These are phyloP conservation scores for Thalpophila matura DNA, from an alignment of 2,888 invertebrate species.

Conservation along the genomic window DNA sequence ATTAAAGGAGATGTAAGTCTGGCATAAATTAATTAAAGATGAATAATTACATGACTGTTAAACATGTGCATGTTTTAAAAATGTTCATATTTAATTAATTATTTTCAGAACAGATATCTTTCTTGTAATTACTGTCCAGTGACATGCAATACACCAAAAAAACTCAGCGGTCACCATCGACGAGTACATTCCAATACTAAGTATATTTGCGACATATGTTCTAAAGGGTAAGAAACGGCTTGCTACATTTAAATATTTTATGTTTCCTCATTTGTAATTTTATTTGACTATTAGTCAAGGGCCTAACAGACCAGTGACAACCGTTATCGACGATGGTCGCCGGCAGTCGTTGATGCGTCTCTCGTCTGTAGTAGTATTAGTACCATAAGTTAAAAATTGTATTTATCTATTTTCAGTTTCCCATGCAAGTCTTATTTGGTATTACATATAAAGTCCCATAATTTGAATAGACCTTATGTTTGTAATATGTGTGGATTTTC, in stretches of 20 bases:
- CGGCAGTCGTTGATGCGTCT: no score
- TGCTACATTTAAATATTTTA: neutral
- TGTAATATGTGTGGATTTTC: constrained; percentile 75
- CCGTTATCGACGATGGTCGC: no score
- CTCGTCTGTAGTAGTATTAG: no score
- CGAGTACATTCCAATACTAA: constrained; percentile 62
- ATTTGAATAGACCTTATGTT: constrained; percentile 54
- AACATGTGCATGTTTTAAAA: no score
- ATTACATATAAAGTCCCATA: constrained; percentile 69
- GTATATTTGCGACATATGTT: constrained; percentile 76
- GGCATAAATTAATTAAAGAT: no score
- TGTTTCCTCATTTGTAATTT: no score
- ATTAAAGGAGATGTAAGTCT: constrained; percentile 71
- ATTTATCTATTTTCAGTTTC: constrained; percentile 65
- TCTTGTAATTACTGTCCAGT: constrained; percentile 70
- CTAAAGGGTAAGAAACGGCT: constrained; percentile 69
- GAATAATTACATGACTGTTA: no score
- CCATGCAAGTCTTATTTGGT: constrained; percentile 60
- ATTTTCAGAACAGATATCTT: constrained; percentile 68
- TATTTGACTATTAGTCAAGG: no score
- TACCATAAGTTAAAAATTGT: neutral
- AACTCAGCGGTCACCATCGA: constrained; percentile 66
- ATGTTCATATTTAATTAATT: no score
- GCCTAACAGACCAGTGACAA: no score
- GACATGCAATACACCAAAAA: constrained; percentile 62